phyloP scores from a whole-genome alignment of 2,888 invertebrate genomes.

The Lampropteryx suffumata region DNA sequence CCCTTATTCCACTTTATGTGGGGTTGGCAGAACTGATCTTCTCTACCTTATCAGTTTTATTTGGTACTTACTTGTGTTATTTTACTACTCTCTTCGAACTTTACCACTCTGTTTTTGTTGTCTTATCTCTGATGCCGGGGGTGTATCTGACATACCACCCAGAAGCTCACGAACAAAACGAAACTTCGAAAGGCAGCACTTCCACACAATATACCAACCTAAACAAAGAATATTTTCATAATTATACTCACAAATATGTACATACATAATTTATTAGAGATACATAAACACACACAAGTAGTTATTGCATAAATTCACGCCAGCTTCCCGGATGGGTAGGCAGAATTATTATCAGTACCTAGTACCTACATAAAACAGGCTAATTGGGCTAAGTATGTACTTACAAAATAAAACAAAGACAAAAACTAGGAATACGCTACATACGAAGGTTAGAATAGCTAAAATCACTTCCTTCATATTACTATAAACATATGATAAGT shows the following conservation, averaged over 20 bases:
- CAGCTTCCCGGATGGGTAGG: too few relatives aligned
- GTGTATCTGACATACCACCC: conserved; percentile 87
- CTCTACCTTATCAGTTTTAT: conserved; percentile 8
- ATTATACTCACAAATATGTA: conserved; percentile 19
- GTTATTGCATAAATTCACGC: too few relatives aligned
- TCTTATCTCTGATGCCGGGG: conserved; percentile 84
- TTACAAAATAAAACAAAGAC: conserved; percentile 80
- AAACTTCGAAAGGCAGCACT: conserved; percentile 93
- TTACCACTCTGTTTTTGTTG: conserved; percentile 76
- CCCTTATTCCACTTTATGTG: too few relatives aligned
- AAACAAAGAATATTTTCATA: too few relatives aligned
- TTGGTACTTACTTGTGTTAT: too few relatives aligned
- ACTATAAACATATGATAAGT: conserved; percentile 62
- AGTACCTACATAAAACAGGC: too few relatives aligned
- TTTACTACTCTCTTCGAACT: conserved; percentile 59
- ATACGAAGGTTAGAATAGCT: conserved; percentile 76
- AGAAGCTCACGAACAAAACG: conserved; percentile 93
- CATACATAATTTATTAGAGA: too few relatives aligned
- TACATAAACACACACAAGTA: too few relatives aligned
- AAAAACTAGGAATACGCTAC: conserved; percentile 78
- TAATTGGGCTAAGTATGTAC: conserved; percentile 64
- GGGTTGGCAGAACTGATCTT: not conserved
- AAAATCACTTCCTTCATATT: conserved; percentile 80
- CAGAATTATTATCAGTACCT: too few relatives aligned
- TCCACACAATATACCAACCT: conserved; percentile 97